Conservation (phyloP, 1,140 invertebrate species). For the Trypoxylus dichotomus region DNA sequence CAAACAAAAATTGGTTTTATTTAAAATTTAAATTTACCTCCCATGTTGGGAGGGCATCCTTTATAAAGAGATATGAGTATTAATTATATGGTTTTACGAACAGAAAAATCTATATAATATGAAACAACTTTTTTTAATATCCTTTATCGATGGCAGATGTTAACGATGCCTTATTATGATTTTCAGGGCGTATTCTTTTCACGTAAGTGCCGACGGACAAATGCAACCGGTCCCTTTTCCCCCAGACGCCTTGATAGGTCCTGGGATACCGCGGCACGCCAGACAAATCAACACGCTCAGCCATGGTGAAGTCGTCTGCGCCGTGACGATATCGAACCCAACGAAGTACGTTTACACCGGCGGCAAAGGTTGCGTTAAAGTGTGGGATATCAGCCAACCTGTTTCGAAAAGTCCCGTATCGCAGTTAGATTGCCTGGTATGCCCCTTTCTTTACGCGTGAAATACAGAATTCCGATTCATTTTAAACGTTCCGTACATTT, state of each 20-base stretch:
- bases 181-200: constrained; percentile 89
- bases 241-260: constrained; percentile 88
- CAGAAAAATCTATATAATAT: too few species aligned
- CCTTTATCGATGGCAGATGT: too few species aligned
- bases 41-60: too few species aligned
- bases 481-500: too few species aligned
- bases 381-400: constrained; percentile 89
- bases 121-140: too few species aligned
- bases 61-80: too few species aligned
- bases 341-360: constrained; percentile 96
- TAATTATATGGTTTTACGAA: too few species aligned
- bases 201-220: constrained; percentile 85
- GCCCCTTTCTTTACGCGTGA: constrained; percentile 46
- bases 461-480: too few species aligned
- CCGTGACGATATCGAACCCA: constrained; percentile 86
- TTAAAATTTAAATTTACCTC: too few species aligned
- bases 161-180: neutral
- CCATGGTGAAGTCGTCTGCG: constrained; percentile 94
- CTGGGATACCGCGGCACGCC: constrained; percentile 90
- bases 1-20: too few species aligned
- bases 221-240: constrained; percentile 94
- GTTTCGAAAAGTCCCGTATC: constrained; percentile 81
- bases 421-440: constrained; percentile 89
- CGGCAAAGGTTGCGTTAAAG: constrained; percentile 98
- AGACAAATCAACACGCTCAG: constrained; percentile 87